These are phyloP conservation scores for Microctenopoma stevenorrisi DNA, from an alignment of 2,797 vertebrate genomes.

Conservation along the genomic window DNA sequence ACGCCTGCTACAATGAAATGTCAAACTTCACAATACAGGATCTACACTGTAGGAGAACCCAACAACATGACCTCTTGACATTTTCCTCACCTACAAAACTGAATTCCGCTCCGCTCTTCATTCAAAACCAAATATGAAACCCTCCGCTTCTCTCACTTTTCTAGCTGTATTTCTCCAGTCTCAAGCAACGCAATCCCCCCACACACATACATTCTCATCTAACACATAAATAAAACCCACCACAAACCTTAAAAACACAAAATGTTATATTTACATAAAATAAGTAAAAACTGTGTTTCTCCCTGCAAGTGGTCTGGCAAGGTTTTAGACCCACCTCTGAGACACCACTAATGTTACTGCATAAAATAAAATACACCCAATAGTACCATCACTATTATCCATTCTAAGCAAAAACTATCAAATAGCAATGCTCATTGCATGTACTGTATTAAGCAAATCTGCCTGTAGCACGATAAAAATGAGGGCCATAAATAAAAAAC, in stretches of 20 bases:
- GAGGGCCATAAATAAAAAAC: no score
- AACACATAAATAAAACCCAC: slow-evolving; percentile 30
- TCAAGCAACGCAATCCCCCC: neutral
- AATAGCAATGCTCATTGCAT: neutral
- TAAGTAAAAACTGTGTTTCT: slow-evolving; percentile 50
- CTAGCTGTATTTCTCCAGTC: neutral
- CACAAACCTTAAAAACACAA: slow-evolving; percentile 17
- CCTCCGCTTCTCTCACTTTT: neutral
- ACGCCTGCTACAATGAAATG: neutral
- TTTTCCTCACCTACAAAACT: slow-evolving; percentile 24
- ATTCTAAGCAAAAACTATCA: no score
- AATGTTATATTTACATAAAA: slow-evolving; percentile 62
- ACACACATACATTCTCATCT: slow-evolving; percentile 5
- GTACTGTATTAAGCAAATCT: neutral
- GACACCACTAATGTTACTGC: neutral
- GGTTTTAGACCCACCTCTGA: neutral
- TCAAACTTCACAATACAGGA: neutral
- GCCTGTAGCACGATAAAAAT: no score
- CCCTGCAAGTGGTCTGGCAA: slow-evolving; percentile 25
- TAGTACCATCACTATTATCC: no score
- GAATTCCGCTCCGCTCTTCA: neutral
- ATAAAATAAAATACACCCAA: neutral
- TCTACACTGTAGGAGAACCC: neutral
- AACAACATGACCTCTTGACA: slow-evolving; percentile 19
- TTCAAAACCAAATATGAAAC: slow-evolving; percentile 18